phyloP scores from a whole-genome alignment of 1,140 invertebrate genomes.

The Drosophila bocqueti region DNA sequence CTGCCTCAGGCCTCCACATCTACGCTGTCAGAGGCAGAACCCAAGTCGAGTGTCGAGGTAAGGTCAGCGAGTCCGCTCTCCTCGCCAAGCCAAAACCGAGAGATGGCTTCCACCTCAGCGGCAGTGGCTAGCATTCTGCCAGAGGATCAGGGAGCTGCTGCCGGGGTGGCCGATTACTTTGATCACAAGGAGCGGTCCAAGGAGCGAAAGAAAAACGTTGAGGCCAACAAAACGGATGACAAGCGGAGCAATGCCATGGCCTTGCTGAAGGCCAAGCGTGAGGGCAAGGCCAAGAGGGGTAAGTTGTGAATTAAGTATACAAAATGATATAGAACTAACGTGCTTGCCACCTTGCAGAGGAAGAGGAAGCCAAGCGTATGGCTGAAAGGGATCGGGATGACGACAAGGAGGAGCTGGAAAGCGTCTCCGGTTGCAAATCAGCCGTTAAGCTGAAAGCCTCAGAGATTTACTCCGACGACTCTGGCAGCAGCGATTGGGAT shows the following conservation, averaged over 20 bases:
- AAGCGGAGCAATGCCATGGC: slow-evolving; percentile 97
- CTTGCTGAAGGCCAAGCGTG: slow-evolving; percentile 93
- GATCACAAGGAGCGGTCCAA: slow-evolving; percentile 87
- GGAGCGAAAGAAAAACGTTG: slow-evolving; percentile 96
- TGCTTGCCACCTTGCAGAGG: slow-evolving; percentile 69
- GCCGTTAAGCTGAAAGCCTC: slow-evolving; percentile 93
- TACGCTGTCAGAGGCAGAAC: not conserved
- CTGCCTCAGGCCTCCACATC: slow-evolving; percentile 57
- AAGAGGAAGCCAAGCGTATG: slow-evolving; percentile 85
- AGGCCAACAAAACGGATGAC: slow-evolving; percentile 93
- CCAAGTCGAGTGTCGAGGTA: slow-evolving; percentile 35
- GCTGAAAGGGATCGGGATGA: slow-evolving; percentile 86
- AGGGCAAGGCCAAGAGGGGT: slow-evolving; percentile 88
- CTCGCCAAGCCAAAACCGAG: slow-evolving; percentile 17
- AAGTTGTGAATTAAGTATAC: not conserved
- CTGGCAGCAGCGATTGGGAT: slow-evolving; percentile 89
- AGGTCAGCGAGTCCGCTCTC: slow-evolving; percentile 52
- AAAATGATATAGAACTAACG: not conserved
- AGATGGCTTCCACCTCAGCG: slow-evolving; percentile 56
- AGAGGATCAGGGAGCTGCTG: slow-evolving; percentile 30
- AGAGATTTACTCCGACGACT: slow-evolving; percentile 98
- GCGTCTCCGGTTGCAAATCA: slow-evolving; percentile 81
- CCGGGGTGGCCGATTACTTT: slow-evolving; percentile 72
- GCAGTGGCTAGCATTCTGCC: slow-evolving; percentile 37
- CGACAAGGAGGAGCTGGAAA: slow-evolving; percentile 90